A percentile compares a stretch with the other conserved stretches of the same genome.
Conservation (phyloP, 1,140 invertebrate species). For the Plectrocnemia conspersa region DNA sequence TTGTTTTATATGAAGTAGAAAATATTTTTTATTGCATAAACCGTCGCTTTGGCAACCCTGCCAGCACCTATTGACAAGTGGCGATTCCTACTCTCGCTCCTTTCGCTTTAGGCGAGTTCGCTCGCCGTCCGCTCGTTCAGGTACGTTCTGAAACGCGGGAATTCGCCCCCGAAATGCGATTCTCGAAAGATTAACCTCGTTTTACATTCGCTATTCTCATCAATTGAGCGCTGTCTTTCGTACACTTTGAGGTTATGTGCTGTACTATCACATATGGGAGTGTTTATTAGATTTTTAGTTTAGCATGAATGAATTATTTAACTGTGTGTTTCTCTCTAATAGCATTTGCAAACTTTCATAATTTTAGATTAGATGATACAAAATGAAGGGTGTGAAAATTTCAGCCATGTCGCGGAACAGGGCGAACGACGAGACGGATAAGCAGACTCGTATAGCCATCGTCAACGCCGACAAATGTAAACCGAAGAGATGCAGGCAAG, state of each 20-base stretch:
- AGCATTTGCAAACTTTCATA: too few relatives aligned
- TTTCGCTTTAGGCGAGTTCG: neutral
- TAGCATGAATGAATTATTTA: neutral
- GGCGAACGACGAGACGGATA: constrained; percentile 78
- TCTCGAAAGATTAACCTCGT: too few relatives aligned
- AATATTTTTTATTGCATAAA: too few relatives aligned
- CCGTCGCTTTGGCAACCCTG: too few relatives aligned
- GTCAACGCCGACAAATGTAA: constrained; percentile 98
- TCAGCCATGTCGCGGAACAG: constrained; percentile 69
- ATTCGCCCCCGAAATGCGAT: too few relatives aligned
- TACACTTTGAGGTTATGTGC: constrained; percentile 17
- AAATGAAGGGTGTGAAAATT: constrained; percentile 4
- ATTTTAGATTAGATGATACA: too few relatives aligned
- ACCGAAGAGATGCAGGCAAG: constrained; percentile 97
- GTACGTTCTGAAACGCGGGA: too few relatives aligned
- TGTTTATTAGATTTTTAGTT: neutral
- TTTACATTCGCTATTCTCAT: too few relatives aligned
- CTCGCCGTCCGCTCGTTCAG: neutral
- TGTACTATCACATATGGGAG: neutral
- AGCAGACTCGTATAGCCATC: constrained; percentile 95
- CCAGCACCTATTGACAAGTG: neutral
- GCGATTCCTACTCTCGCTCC: neutral
- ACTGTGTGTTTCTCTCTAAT: too few relatives aligned
- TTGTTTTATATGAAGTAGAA: too few relatives aligned
- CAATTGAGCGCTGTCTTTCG: neutral